These are phyloP conservation scores for Propithecus deckenii DNA, from an alignment of 2,797 vertebrate genomes.

Conservation along the genomic window DNA sequence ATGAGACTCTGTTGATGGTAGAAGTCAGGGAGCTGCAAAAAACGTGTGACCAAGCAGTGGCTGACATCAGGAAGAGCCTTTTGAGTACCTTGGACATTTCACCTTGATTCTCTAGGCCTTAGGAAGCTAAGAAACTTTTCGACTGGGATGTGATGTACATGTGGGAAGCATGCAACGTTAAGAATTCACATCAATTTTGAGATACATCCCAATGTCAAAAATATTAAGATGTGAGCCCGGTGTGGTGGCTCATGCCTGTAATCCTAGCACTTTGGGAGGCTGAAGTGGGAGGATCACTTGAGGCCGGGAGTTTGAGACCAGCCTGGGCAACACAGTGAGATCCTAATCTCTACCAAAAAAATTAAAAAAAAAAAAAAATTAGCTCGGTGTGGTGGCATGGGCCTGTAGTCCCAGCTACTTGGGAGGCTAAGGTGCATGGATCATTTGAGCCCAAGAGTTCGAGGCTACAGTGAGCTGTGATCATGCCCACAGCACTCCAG, in stretches of 20 bases:
- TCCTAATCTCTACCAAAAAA: neutral
- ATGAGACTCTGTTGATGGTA: fast-evolving
- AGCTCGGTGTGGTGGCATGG: too few species aligned
- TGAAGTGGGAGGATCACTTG: neutral
- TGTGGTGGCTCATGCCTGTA: neutral
- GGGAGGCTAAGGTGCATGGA: too few species aligned
- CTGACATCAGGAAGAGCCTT: neutral
- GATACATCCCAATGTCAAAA: neutral
- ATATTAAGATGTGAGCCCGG: neutral
- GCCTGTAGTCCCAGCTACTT: too few species aligned
- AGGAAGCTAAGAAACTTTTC: neutral
- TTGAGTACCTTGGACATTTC: neutral
- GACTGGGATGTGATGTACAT: neutral
- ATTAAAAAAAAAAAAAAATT: neutral
- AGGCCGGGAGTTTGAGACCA: neutral
- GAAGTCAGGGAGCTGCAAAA: too few species aligned
- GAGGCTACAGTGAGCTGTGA: too few species aligned
- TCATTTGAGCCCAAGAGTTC: too few species aligned
- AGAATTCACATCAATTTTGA: neutral
- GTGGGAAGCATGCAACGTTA: neutral
- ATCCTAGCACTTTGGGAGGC: neutral
- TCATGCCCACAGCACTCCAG: too few species aligned
- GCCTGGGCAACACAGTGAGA: neutral
- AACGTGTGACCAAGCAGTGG: neutral
- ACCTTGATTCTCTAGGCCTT: neutral